phyloP scores from a whole-genome alignment of 2,797 vertebrate species.

The Trachops cirrhosus region DNA sequence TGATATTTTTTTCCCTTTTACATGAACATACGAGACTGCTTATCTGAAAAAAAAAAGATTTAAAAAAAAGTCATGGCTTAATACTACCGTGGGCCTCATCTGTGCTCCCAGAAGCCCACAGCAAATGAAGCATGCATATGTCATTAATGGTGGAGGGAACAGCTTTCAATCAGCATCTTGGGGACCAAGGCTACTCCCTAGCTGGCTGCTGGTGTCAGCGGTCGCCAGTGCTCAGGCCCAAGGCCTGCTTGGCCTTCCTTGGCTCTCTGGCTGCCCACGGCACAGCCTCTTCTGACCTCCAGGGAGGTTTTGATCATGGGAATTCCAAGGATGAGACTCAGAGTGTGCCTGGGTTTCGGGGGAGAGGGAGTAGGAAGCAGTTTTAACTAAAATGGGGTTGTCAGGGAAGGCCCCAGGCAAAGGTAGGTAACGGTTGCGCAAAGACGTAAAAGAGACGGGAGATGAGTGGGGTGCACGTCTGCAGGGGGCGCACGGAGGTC shows the following conservation, averaged over 20 bases:
- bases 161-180: fast-evolving
- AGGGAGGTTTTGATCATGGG: background rate
- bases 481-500: no score
- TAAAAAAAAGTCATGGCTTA: background rate
- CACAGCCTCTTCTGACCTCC: background rate
- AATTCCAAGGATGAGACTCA: background rate
- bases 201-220: background rate
- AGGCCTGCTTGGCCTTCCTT: background rate
- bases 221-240: fast-evolving
- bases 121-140: background rate
- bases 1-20: background rate
- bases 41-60: background rate
- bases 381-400: background rate
- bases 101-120: background rate
- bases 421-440: background rate
- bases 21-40: background rate
- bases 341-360: no score
- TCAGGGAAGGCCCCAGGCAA: no score
- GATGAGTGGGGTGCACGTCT: fast-evolving
- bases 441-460: background rate
- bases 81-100: background rate
- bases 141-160: background rate
- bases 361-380: background rate
- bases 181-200: background rate
- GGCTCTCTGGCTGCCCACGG: background rate